These are phyloP conservation scores for Linyphia triangularis DNA, from an alignment of 2,888 invertebrate genomes.

Conservation along the genomic window DNA sequence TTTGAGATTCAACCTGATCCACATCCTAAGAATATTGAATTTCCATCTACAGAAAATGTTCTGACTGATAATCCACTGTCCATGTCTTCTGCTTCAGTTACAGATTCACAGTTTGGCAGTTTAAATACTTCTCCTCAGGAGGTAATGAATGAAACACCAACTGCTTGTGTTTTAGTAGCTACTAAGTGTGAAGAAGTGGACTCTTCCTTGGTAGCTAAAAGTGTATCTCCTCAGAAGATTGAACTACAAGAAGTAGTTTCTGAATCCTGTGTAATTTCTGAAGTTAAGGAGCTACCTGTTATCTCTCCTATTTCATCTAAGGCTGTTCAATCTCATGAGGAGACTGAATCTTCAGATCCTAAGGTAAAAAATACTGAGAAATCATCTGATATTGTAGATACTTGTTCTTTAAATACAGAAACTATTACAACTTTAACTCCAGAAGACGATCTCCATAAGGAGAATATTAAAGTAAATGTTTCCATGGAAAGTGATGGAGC, in stretches of 20 bases:
- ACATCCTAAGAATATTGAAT: not conserved
- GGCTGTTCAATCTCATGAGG: not conserved
- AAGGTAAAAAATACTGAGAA: not conserved
- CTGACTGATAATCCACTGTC: not conserved
- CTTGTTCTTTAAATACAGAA: not conserved
- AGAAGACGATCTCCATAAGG: not conserved
- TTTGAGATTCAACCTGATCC: not conserved
- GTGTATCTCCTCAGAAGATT: not conserved
- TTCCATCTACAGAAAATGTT: not conserved
- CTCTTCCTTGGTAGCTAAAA: not conserved
- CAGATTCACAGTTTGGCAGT: not conserved
- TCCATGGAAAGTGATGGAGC: slow-evolving; percentile 33
- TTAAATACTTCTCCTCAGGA: not conserved
- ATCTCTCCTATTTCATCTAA: not conserved
- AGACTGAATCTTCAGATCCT: not conserved
- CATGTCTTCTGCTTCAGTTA: not conserved
- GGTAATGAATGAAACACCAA: not conserved
- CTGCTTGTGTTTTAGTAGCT: not conserved
- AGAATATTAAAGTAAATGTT: not conserved
- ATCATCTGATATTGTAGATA: not conserved
- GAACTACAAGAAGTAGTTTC: not conserved
- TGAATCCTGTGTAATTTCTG: not conserved
- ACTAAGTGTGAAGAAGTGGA: not conserved
- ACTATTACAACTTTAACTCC: not conserved
- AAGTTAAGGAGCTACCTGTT: not conserved